Percentiles rank a stretch among this genome's conserved stretches.
phyloP scores from a whole-genome alignment of 2,113 vertebrate genomes.

The Menidia beryllina region DNA sequence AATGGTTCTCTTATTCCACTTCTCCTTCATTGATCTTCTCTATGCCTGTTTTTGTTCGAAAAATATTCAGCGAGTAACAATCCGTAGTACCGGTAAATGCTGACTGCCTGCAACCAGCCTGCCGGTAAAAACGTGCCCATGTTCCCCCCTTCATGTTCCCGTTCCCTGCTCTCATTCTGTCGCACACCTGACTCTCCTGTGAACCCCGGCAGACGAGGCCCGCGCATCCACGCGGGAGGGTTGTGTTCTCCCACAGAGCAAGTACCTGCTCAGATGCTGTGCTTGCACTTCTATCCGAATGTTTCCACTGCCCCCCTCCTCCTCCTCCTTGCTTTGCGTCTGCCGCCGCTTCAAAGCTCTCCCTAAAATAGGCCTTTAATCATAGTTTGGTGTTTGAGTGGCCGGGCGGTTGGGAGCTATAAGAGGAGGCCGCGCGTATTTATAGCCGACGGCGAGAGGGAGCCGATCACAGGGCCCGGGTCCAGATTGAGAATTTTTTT shows the following conservation, averaged over 20 bases:
- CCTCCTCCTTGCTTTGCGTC: slow-evolving; percentile 46
- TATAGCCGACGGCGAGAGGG: slow-evolving; percentile 70
- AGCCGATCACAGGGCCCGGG: slow-evolving; percentile 62
- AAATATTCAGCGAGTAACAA: slow-evolving; percentile 18
- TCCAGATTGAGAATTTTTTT: slow-evolving; percentile 41
- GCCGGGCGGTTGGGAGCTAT: slow-evolving; percentile 78
- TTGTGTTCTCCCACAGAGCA: slow-evolving; percentile 50
- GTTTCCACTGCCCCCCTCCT: slow-evolving; percentile 49
- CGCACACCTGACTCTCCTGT: slow-evolving; percentile 60
- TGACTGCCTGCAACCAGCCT: background rate
- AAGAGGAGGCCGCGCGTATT: slow-evolving; percentile 81
- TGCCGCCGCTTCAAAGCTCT: slow-evolving; percentile 77
- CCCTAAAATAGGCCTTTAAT: slow-evolving; percentile 84
- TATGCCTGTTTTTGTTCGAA: slow-evolving; percentile 40
- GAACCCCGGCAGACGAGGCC: slow-evolving; percentile 57
- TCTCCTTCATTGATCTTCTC: slow-evolving; percentile 18
- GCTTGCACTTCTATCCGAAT: slow-evolving; percentile 24
- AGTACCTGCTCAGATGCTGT: slow-evolving; percentile 41
- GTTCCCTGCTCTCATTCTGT: slow-evolving; percentile 74
- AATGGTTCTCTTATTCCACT: too few relatives aligned
- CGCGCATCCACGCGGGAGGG: slow-evolving; percentile 34
- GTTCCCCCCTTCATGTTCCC: slow-evolving; percentile 22
- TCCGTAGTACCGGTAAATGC: background rate
- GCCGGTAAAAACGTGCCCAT: slow-evolving; percentile 1
- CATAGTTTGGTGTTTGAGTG: slow-evolving; percentile 78